Conservation (phyloP, 2,888 invertebrate species). For the Protula sp. region DNA sequence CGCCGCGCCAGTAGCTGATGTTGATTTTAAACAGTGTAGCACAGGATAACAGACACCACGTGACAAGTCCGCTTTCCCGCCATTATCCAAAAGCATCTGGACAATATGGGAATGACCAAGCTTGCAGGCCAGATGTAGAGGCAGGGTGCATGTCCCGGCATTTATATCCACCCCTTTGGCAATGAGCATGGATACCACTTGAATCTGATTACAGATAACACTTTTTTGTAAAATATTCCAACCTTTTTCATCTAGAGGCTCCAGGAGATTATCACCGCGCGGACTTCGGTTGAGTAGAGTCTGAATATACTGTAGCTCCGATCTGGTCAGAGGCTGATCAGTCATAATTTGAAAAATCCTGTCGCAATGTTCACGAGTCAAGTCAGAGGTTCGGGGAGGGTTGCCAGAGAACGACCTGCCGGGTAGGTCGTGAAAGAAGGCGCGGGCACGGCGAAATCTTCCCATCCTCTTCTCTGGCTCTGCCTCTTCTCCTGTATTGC, state of each 20-base stretch:
- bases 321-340: conserved; percentile 14
- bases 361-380: conserved; percentile 22
- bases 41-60: conserved; percentile 71
- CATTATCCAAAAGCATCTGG: conserved; percentile 65
- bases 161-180: conserved; percentile 62
- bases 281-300: conserved; percentile 23
- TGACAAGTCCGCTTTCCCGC: conserved; percentile 64
- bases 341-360: conserved; percentile 12
- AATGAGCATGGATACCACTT: conserved; percentile 30
- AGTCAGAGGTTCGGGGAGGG: conserved; percentile 17
- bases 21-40: conserved; percentile 55
- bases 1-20: conserved; percentile 49
- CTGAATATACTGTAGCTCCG: conserved; percentile 23
- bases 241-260: conserved; percentile 55
- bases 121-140: conserved; percentile 69
- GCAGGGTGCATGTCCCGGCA: conserved; percentile 69
- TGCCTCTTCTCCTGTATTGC: background rate
- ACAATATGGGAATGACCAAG: conserved; percentile 69
- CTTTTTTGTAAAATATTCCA: conserved; percentile 70
- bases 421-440: conserved; percentile 22
- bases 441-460: conserved; percentile 18
- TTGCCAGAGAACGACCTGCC: conserved; percentile 11
- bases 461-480: conserved; percentile 10
- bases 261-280: conserved; percentile 22
- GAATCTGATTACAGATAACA: conserved; percentile 62